phyloP scores from a whole-genome alignment of 2,797 vertebrate genomes.

The Tiaroga cobitis region DNA sequence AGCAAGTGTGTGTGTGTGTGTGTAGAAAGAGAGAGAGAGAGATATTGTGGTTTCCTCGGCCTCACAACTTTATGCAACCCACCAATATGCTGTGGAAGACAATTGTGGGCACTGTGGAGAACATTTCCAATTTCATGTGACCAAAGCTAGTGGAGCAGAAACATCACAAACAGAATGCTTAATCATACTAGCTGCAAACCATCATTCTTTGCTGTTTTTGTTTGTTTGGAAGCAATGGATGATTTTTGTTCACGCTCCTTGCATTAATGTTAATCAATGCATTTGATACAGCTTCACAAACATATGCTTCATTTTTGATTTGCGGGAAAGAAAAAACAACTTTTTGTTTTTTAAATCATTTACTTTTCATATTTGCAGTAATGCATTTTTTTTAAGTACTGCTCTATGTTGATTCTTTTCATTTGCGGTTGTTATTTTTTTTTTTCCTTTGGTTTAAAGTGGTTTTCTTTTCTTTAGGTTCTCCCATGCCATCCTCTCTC shows the following conservation, averaged over 20 bases:
- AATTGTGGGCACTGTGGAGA: constrained; percentile 18
- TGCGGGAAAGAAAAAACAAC: neutral
- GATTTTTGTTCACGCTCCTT: neutral
- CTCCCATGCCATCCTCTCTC: constrained; percentile 82
- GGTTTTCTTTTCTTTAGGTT: constrained; percentile 72
- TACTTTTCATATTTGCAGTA: constrained; percentile 6
- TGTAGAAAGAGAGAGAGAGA: neutral
- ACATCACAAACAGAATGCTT: constrained; percentile 21
- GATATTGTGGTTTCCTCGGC: constrained; percentile 1
- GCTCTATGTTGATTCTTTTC: constrained; percentile 38
- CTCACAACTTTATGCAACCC: constrained; percentile 5
- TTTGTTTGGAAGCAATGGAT: neutral
- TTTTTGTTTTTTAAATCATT: neutral
- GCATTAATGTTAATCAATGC: neutral
- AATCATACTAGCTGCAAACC: constrained; percentile 2
- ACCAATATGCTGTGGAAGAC: constrained; percentile 15
- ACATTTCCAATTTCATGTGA: constrained; percentile 29
- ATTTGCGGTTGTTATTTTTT: constrained; percentile 38
- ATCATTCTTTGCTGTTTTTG: neutral
- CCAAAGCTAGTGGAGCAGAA: constrained; percentile 23
- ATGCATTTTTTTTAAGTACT: neutral
- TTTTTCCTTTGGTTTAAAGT: constrained; percentile 57
- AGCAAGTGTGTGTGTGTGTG: neutral
- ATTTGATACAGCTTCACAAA: constrained; percentile 13
- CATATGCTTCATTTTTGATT: neutral